Evolutionary conservation across 1,140 invertebrate genomes (phyloP).

Genomic region (Gonioctena quinquepunctata): DNA sequence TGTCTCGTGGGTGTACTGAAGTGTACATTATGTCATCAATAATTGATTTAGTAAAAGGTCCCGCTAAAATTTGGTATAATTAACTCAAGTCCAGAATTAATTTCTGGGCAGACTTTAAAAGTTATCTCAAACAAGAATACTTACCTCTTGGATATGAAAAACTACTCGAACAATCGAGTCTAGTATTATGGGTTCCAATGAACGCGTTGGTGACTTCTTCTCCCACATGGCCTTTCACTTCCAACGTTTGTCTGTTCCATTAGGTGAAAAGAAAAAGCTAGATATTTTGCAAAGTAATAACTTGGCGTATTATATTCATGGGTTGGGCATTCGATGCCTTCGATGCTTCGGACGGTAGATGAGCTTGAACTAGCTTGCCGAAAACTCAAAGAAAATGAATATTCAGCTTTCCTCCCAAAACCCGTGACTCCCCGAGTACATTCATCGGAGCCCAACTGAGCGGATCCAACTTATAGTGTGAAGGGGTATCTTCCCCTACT

Average conservation of each 20-base stretch:
- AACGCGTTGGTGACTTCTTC: conserved; percentile 42
- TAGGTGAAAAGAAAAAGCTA: conserved; percentile 34
- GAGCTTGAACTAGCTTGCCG: neutral
- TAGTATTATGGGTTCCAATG: conserved; percentile 41
- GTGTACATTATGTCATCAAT: neutral
- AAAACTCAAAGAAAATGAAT: neutral
- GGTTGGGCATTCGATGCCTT: neutral
- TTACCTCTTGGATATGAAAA: conserved; percentile 41
- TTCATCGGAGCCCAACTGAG: conserved; percentile 10
- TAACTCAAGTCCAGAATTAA: neutral
- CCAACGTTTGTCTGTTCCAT: conserved; percentile 32
- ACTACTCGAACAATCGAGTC: conserved; percentile 32
- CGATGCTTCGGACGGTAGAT: conserved; percentile 1
- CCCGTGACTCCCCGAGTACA: neutral
- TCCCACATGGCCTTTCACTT: conserved; percentile 41
- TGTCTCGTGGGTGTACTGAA: too few relatives aligned
- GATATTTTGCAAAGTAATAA: conserved; percentile 46
- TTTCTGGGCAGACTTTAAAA: conserved; percentile 39
- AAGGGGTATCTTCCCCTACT: too few relatives aligned
- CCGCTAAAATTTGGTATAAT: too few relatives aligned
- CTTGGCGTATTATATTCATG: conserved; percentile 25
- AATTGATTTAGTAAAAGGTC: conserved; percentile 10
- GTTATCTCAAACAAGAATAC: too few relatives aligned
- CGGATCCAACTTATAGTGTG: conserved; percentile 3
- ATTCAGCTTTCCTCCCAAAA: neutral